Percentiles rank a stretch among this genome's conserved stretches.
phyloP scores from a whole-genome alignment of 2,113 vertebrate species.

The Amia ocellicauda region DNA sequence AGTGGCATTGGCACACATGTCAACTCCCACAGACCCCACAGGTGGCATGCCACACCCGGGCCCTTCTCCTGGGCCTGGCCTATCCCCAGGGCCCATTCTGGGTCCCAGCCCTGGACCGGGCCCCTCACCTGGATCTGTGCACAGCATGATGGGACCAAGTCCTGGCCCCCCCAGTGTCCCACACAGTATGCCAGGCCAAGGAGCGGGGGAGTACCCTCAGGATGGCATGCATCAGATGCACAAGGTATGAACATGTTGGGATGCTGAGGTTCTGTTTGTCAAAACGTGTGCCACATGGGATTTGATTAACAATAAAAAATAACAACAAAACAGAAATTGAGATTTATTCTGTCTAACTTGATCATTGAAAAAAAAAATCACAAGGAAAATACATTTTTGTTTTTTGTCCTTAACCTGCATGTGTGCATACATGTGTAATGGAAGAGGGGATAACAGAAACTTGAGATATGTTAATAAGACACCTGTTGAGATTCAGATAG shows the following conservation, averaged over 20 bases:
- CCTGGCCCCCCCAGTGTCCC: constrained; percentile 87
- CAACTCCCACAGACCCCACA: constrained; percentile 82
- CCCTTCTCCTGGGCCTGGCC: constrained; percentile 89
- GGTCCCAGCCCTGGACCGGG: constrained; percentile 95
- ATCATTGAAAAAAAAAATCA: too few species aligned
- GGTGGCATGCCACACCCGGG: constrained; percentile 92
- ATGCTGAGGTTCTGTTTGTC: not conserved
- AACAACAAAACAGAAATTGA: too few species aligned
- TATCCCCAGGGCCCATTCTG: constrained; percentile 93
- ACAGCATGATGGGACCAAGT: constrained; percentile 98
- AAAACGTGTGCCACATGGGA: constrained; percentile 24
- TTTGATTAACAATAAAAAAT: not conserved
- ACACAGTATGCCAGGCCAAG: constrained; percentile 78
- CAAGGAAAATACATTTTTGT: not conserved
- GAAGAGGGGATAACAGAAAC: too few species aligned
- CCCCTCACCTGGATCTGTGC: constrained; percentile 90
- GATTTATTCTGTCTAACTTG: too few species aligned
- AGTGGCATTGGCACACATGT: constrained; percentile 69
- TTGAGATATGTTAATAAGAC: too few species aligned
- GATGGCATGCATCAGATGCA: constrained; percentile 88
- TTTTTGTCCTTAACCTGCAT: too few species aligned
- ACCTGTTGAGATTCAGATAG: too few species aligned
- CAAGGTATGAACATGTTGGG: constrained; percentile 72
- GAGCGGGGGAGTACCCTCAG: constrained; percentile 81
- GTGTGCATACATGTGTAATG: too few species aligned